phyloP scores from a whole-genome alignment of 2,797 vertebrate genomes.

The Agapornis canus region DNA sequence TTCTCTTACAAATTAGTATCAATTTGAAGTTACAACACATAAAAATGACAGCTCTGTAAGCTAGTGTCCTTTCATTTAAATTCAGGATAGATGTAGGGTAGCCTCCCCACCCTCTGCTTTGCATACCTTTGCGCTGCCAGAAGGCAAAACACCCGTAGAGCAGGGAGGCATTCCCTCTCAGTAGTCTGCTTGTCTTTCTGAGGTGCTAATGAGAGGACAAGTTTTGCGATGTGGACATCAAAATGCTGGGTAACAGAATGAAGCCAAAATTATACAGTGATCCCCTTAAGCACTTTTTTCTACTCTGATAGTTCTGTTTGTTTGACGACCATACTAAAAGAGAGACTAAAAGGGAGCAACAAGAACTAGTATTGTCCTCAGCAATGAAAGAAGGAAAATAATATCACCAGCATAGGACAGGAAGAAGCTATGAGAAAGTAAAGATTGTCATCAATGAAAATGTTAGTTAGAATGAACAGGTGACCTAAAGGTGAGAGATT shows the following conservation, averaged over 20 bases:
- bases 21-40: not conserved
- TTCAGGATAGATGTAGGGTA: not conserved
- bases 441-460: slow-evolving; percentile 2
- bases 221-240: not conserved
- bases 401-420: not conserved
- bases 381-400: not conserved
- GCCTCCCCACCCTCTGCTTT: not conserved
- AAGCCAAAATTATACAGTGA: not conserved
- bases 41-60: not conserved
- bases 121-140: not conserved
- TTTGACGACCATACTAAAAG: not conserved
- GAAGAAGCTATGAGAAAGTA: not conserved
- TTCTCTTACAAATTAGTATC: not conserved
- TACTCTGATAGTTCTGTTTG: not conserved
- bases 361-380: not conserved
- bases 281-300: not conserved
- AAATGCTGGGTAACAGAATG: not conserved
- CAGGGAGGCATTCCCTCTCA: not conserved
- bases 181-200: not conserved
- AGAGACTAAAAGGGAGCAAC: not conserved
- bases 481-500: slow-evolving; percentile 40
- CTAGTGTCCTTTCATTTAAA: not conserved
- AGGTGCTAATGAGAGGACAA: not conserved
- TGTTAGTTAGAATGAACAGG: slow-evolving; percentile 3
- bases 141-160: not conserved